Percentiles rank a stretch among this genome's conserved stretches.
phyloP scores from a whole-genome alignment of 2,113 vertebrate genomes.

The Alectura lathami region DNA sequence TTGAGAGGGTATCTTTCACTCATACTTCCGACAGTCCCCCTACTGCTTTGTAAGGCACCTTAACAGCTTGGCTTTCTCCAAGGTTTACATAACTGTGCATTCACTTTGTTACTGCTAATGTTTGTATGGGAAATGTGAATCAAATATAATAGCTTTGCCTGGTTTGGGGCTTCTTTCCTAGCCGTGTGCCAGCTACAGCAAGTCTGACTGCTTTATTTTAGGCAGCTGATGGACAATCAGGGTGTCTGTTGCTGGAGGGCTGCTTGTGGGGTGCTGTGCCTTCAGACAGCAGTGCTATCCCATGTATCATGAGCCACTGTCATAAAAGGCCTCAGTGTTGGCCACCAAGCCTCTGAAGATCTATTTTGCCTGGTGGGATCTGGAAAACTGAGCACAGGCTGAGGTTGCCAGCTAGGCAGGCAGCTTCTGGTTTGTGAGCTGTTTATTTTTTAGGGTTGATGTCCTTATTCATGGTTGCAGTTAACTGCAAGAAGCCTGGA shows the following conservation, averaged over 20 bases:
- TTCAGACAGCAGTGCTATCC: background rate
- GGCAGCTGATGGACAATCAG: background rate
- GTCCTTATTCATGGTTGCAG: background rate
- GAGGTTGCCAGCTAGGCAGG: background rate
- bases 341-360: constrained; percentile 6
- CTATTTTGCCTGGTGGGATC: background rate
- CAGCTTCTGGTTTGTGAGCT: background rate
- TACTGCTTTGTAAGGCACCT: background rate
- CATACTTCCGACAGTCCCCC: background rate
- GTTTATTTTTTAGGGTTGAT: background rate
- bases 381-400: background rate
- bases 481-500: background rate
- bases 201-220: background rate
- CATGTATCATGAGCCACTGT: background rate
- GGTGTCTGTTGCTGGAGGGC: background rate
- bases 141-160: background rate
- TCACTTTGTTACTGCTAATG: background rate
- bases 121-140: background rate
- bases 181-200: background rate
- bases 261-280: background rate
- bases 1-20: background rate
- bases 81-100: background rate
- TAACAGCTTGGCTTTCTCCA: background rate
- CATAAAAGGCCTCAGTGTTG: background rate
- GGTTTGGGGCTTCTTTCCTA: background rate